Evolutionary conservation across 2,888 invertebrate species (phyloP), one percentile per base, ranked within the genome.

Genomic region (Scaptomyza polygonia): DNA sequence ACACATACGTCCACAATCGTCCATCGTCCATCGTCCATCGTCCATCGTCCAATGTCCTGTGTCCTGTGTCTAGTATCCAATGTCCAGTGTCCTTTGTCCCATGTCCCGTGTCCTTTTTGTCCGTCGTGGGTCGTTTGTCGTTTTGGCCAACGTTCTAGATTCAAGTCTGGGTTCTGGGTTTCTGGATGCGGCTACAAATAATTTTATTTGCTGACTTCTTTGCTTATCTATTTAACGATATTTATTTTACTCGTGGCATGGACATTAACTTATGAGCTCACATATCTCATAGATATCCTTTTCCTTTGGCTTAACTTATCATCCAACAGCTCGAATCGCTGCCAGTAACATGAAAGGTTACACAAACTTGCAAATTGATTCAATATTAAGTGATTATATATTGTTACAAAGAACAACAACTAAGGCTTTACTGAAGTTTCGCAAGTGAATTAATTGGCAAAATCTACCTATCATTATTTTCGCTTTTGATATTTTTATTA

Each of bases 171-270:
- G 30, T 14, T 25, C 44, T 43, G 29, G 44, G 16, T 32, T 14
- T 43, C 56, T 59, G 34, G 25, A 40, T 66, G 54, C 47, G 68
- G 57, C 61, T 16, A 59, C 66, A 80, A 80, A 72, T 72, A 73
- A 73, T 77, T 73, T 73, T 71, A 84, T 82, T 84, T 81, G 81
- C 79, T 79, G 69, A 67, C 82, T 81, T 70, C 67, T 67, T 77
- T 72, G 74, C 79, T 79, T 82, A 84, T 74, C 79, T 68, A 49
- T 74, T 72, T 72, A 81, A 85, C 77, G 71, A 80, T 77, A 78
- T 75, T 81, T 83, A 78, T 78, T 81, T 70, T 61, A 34, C 72
- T 52, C 44, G 54, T 39, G 51, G 52, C 64, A 57, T 29, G 55
- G 57, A 65, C 70, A 69, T 74, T 74, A 73, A 74, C 74, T 74